Conservation (phyloP, 2,113 vertebrate genomes). For the Dromaius novaehollandiae region DNA sequence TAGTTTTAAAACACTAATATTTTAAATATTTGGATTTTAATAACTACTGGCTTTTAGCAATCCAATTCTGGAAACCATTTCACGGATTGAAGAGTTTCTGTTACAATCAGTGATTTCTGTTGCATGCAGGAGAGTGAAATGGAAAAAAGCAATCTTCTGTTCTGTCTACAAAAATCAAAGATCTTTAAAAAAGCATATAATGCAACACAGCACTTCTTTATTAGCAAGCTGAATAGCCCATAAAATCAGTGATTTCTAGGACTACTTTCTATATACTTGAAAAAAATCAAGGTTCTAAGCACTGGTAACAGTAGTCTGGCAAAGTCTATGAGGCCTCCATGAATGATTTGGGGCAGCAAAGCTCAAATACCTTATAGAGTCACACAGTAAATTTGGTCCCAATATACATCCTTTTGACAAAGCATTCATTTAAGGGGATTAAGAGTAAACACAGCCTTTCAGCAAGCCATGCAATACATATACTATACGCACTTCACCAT, state of each 20-base stretch:
- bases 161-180: background rate
- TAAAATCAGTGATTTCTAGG: background rate
- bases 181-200: background rate
- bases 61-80: background rate
- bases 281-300: background rate
- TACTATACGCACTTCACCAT: background rate
- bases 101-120: background rate
- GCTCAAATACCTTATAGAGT: background rate
- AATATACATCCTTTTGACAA: background rate
- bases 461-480: rapidly evolving
- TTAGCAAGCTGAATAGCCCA: background rate
- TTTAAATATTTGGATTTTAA: background rate
- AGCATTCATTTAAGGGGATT: background rate
- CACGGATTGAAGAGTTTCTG: background rate
- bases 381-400: background rate
- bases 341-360: background rate
- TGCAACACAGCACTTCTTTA: background rate
- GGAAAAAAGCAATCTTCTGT: background rate
- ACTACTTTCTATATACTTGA: background rate
- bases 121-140: background rate
- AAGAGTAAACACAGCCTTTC: background rate
- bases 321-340: background rate
- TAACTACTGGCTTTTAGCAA: background rate
- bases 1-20: background rate
- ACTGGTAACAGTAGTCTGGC: background rate